Conservation (phyloP, 1,140 invertebrate species). For the Eriosoma lanigerum region DNA sequence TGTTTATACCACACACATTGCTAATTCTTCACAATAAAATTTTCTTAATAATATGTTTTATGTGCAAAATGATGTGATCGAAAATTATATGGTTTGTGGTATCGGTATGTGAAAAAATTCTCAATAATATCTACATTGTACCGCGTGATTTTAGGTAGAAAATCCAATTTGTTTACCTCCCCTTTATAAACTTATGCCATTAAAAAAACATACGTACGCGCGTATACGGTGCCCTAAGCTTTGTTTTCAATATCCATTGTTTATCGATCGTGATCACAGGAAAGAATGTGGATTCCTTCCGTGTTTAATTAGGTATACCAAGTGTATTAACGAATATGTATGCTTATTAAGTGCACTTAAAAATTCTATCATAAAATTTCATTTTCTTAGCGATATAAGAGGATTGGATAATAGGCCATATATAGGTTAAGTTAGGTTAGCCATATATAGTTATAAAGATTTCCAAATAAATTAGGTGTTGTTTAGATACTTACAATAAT, state of each 20-base stretch:
- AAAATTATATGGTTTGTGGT: background rate
- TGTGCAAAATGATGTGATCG: no score
- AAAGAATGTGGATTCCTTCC: background rate
- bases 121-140: no score
- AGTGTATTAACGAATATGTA: background rate
- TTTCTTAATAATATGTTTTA: no score
- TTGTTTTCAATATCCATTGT: constrained; percentile 21
- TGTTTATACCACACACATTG: background rate
- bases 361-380: background rate
- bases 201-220: background rate
- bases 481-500: no score
- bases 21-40: no score
- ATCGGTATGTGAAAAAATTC: background rate
- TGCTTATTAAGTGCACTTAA: no score
- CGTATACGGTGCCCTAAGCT: background rate
- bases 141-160: background rate
- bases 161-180: background rate
- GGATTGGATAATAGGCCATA: no score
- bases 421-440: no score
- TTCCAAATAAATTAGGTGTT: no score
- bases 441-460: no score
- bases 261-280: constrained; percentile 9
- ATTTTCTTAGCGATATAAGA: background rate
- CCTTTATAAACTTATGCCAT: constrained; percentile 1
- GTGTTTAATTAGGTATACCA: background rate